Base-by-base conservation (phyloP, 1,140 invertebrate species). In the Probaryconus sp. region DNA sequence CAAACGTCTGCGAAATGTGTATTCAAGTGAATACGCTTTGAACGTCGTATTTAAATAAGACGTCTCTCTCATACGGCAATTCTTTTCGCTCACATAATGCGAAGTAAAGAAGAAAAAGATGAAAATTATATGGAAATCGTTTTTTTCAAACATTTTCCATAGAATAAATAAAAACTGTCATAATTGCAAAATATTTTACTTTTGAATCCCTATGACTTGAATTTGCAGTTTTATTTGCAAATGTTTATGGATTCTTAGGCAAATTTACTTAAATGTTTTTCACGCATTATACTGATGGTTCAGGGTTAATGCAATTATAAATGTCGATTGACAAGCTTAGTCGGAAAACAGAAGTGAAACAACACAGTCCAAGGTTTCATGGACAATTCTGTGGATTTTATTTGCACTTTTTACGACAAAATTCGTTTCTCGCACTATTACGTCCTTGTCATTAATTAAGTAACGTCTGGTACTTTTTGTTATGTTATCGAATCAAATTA, bases 291-390 rank as follows among this genome's bases (percentile, higher is more conserved):
- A n/a, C n/a, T n/a, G n/a, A n/a, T 65, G 13, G 55, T 80, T 80
- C 80, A 80, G 43, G 79, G 79, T 65, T 72, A 50, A 45, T 50
- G 38, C 65, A 47, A 67, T 73, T 76, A 72, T 58, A 37, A 67
- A 68, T 45, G 63, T 50, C 26, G 45, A 72, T 72, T 64, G 60
- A 72, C 51, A 30, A 60, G 69, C 43, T 71, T 58, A 58, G 50
- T 33, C 50, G 33, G 58, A 58, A 71, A 64, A 64, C 63, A 51
- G 33, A 63, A 38, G 58, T 40, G 31, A 71, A 71, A 71, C 43
- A 40, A 47, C 51, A 42, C 51, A 10, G 40, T 50, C 50, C 67
- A 70, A 72, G 69, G 69, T 65, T 65, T n/a, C 7, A 10, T 11
- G 1, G 24, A 43, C 35, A 43, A 60, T 60, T 64, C 30, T 7